These are phyloP conservation scores for Ommatoiulus sabulosus DNA, from an alignment of 2,888 invertebrate species.

Conservation along the genomic window DNA sequence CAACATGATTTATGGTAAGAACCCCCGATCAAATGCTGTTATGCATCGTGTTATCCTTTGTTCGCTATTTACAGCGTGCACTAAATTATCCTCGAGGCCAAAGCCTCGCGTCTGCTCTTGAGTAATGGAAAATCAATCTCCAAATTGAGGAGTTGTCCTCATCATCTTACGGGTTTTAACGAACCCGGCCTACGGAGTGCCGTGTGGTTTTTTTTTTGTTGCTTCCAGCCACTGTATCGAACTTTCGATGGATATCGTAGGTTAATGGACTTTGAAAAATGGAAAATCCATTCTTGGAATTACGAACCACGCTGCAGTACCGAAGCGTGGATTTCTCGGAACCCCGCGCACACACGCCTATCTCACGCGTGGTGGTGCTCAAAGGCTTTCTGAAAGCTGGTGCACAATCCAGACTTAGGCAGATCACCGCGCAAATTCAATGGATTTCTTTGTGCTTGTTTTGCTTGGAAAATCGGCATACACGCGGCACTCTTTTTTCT, in stretches of 20 bases:
- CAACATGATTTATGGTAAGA: conserved; percentile 20
- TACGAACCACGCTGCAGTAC: not conserved
- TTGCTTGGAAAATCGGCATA: not conserved
- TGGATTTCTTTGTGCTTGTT: conserved; percentile 10
- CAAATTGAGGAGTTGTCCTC: conserved; percentile 15
- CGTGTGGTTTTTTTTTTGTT: not conserved
- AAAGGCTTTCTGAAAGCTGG: not conserved
- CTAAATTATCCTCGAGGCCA: conserved; percentile 13
- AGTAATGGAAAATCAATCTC: conserved; percentile 21
- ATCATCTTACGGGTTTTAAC: not conserved
- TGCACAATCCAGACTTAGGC: not conserved
- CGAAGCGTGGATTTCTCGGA: not conserved
- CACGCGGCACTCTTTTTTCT: not conserved
- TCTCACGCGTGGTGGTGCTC: not conserved
- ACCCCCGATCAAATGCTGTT: conserved; percentile 1
- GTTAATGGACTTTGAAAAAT: conserved; percentile 5
- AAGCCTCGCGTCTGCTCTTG: not conserved
- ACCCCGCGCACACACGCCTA: not conserved
- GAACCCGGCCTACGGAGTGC: not conserved
- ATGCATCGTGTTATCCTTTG: conserved; percentile 7
- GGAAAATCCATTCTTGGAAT: conserved; percentile 2
- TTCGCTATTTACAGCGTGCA: not conserved
- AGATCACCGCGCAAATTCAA: conserved; percentile 11
- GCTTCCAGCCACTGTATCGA: not conserved
- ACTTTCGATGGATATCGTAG: not conserved